Evolutionary conservation across 2,797 vertebrate genomes (phyloP).

Genomic region (Spizella passerina): DNA sequence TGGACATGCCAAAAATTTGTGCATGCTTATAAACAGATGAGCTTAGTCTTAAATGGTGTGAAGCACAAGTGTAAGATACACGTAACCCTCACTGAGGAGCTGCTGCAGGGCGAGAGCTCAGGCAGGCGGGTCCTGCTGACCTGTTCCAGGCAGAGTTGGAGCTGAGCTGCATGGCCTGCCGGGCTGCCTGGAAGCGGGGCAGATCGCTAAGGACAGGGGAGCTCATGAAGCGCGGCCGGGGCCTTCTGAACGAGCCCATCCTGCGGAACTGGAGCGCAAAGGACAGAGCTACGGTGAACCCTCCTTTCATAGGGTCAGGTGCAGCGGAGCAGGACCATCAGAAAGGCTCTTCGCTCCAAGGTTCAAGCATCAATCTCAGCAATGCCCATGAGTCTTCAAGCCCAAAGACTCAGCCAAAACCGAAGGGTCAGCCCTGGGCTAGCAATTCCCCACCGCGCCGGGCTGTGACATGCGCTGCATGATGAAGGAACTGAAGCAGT

Average conservation of each 20-base stretch:
- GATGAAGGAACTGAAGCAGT: background rate
- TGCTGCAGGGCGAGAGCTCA: background rate
- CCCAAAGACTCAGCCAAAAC: background rate
- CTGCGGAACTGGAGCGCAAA: slow-evolving; percentile 58
- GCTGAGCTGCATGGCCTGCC: slow-evolving; percentile 85
- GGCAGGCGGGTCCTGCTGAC: slow-evolving; percentile 55
- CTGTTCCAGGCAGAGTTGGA: slow-evolving; percentile 95
- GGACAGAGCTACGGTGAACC: slow-evolving; percentile 28
- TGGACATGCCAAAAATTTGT: background rate
- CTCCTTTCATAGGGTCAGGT: slow-evolving; percentile 74
- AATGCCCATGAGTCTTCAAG: background rate
- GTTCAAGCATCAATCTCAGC: accelerated
- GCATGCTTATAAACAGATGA: background rate
- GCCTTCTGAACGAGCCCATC: slow-evolving; percentile 92
- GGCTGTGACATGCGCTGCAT: accelerated
- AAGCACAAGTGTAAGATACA: background rate
- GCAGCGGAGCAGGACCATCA: background rate
- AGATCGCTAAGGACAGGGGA: slow-evolving; percentile 93
- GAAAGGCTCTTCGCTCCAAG: slow-evolving; percentile 7
- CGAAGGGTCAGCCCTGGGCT: background rate
- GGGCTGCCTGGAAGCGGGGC: slow-evolving; percentile 88
- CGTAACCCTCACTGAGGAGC: accelerated
- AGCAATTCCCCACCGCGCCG: accelerated
- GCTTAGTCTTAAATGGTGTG: background rate
- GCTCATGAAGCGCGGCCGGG: slow-evolving; percentile 94